These are phyloP conservation scores for Chroicocephalus ridibundus DNA, from an alignment of 2,113 vertebrate species.

Conservation along the genomic window DNA sequence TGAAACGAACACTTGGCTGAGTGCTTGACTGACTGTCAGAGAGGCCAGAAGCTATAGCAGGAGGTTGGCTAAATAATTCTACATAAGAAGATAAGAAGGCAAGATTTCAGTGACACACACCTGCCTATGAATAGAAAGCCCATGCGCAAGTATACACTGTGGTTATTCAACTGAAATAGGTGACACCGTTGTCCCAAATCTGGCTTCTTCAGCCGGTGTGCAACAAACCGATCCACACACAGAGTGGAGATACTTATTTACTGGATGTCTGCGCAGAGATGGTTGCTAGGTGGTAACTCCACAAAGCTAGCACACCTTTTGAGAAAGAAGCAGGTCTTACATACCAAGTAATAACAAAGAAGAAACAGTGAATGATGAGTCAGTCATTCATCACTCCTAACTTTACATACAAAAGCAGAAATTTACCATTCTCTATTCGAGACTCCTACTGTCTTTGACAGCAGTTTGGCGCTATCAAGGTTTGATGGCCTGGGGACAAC, in stretches of 20 bases:
- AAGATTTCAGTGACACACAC: not conserved
- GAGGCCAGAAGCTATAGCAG: not conserved
- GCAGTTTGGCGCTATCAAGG: not conserved
- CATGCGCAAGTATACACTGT: not conserved
- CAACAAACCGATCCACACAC: not conserved
- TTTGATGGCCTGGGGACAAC: not conserved
- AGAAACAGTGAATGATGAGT: not conserved
- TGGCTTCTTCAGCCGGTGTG: not conserved
- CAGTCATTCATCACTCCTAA: not conserved
- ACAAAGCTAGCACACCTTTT: not conserved
- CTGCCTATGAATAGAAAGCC: not conserved
- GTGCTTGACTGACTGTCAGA: not conserved
- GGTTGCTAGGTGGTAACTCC: not conserved
- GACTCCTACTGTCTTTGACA: not conserved
- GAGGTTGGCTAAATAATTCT: not conserved
- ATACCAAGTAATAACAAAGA: not conserved
- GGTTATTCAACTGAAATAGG: not conserved
- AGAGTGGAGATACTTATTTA: not conserved
- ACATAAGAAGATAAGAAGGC: not conserved
- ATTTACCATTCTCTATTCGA: not conserved
- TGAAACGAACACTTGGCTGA: not conserved
- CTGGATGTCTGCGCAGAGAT: not conserved
- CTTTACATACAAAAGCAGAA: not conserved
- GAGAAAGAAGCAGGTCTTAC: not conserved
- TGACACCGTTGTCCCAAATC: not conserved